These are phyloP conservation scores for Plebejus anna DNA, from an alignment of 2,888 invertebrate genomes.

Conservation along the genomic window DNA sequence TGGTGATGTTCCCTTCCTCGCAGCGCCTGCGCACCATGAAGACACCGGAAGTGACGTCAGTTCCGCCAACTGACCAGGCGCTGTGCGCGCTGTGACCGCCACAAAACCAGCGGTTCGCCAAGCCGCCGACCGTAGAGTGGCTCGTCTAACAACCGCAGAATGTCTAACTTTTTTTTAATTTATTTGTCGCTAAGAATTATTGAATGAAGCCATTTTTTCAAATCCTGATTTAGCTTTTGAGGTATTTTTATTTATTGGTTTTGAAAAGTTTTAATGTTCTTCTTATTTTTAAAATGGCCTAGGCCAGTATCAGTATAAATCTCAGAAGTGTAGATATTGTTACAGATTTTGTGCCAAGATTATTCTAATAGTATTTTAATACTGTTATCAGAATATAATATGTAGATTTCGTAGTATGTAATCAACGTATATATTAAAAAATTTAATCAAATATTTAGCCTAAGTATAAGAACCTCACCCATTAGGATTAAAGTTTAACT, in stretches of 20 bases:
- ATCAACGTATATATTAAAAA: not conserved
- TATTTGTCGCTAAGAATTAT: not conserved
- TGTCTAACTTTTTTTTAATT: not conserved
- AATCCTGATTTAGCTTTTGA: not conserved
- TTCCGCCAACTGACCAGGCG: slow-evolving; percentile 61
- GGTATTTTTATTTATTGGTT: not conserved
- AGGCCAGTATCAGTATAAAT: not conserved
- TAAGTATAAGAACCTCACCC: slow-evolving; percentile 4
- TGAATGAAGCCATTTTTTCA: not conserved
- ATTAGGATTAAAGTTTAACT: not conserved
- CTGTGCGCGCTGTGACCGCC: slow-evolving; percentile 71
- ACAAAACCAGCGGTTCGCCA: slow-evolving; percentile 36
- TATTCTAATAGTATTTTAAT: not conserved
- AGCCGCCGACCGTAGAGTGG: slow-evolving; percentile 65
- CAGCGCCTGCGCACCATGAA: slow-evolving; percentile 66
- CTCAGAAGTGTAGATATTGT: not conserved
- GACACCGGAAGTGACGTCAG: slow-evolving; percentile 58
- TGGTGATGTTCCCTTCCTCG: slow-evolving; percentile 6
- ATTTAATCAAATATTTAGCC: slow-evolving; percentile 14
- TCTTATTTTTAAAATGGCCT: not conserved
- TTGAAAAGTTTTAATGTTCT: not conserved
- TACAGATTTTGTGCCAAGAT: not conserved
- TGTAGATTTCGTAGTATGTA: not conserved
- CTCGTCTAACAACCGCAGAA: slow-evolving; percentile 53
- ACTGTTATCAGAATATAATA: not conserved